phyloP scores from a whole-genome alignment of 2,113 vertebrate species.

The Sapayoa aenigma region DNA sequence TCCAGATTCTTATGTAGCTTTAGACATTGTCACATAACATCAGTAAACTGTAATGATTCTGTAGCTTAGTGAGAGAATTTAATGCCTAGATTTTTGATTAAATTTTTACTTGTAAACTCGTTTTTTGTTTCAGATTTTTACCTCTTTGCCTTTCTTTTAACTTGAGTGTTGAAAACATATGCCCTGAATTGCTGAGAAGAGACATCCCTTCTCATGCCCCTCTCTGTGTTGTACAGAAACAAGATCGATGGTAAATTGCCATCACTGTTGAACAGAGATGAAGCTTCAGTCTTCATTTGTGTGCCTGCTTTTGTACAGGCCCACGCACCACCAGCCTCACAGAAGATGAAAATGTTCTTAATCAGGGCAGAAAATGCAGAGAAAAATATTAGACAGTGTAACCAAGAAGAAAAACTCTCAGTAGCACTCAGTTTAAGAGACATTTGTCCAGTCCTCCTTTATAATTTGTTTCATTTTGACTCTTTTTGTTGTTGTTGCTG shows the following conservation, averaged over 20 bases:
- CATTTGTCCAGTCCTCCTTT: slow-evolving; percentile 5
- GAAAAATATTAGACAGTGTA: slow-evolving; percentile 30
- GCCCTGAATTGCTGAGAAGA: background rate
- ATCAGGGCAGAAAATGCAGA: background rate
- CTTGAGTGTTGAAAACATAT: background rate
- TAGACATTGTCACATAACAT: background rate
- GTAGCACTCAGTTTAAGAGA: background rate
- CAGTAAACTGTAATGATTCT: background rate
- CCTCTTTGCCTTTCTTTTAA: background rate
- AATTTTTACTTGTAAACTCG: background rate
- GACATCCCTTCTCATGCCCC: background rate
- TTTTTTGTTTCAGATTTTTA: background rate
- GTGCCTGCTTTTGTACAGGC: background rate
- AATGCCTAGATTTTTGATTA: background rate
- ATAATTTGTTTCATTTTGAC: background rate
- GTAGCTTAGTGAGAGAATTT: background rate
- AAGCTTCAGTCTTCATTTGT: slow-evolving; percentile 37
- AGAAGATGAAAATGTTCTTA: slow-evolving; percentile 47
- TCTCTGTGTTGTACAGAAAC: background rate
- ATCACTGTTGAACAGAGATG: background rate
- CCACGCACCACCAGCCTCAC: background rate
- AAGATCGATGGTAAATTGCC: slow-evolving; percentile 25
- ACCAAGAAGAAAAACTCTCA: slow-evolving; percentile 28
- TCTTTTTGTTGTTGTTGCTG: background rate
- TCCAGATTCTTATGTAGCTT: background rate